Conservation (phyloP, 2,797 vertebrate species). For the Iguana delicatissima region DNA sequence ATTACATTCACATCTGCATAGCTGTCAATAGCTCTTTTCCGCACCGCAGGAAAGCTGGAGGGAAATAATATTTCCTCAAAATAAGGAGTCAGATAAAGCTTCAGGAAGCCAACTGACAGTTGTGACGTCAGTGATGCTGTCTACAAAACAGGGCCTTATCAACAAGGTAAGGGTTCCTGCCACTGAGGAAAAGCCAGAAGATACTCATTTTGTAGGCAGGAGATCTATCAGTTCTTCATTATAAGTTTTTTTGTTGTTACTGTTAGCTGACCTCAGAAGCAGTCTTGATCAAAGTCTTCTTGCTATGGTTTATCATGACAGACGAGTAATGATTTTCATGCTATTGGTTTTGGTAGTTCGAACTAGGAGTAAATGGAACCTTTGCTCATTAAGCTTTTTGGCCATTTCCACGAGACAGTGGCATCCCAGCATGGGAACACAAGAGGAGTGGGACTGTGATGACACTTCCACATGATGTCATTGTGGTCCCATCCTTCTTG, state of each 20-base stretch:
- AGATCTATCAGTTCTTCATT: conserved; percentile 55
- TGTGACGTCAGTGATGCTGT: conserved; percentile 36
- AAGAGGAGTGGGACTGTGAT: no score
- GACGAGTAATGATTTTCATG: conserved; percentile 41
- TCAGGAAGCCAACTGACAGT: conserved; percentile 21
- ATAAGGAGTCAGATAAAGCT: conserved; percentile 31
- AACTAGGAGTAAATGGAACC: background rate
- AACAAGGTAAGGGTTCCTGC: conserved; percentile 47
- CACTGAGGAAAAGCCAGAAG: conserved; percentile 40
- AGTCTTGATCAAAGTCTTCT: conserved; percentile 45
- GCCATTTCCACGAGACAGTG: no score
- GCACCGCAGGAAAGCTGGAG: conserved; percentile 22
- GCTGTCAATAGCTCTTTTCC: background rate
- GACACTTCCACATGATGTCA: no score
- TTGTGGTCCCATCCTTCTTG: no score
- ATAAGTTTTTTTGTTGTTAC: conserved; percentile 23
- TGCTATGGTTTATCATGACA: conserved; percentile 24
- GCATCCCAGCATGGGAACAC: no score
- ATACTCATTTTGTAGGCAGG: conserved; percentile 65
- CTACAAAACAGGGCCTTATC: conserved; percentile 59
- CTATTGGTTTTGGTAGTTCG: conserved; percentile 21
- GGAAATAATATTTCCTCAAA: conserved; percentile 15
- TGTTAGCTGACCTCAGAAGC: conserved; percentile 42
- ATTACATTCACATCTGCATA: background rate
- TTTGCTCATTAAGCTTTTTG: background rate